Percentiles rank a stretch among this genome's conserved stretches.
Conservation (phyloP, 2,113 vertebrate species). For the Thinocorus orbignyianus region DNA sequence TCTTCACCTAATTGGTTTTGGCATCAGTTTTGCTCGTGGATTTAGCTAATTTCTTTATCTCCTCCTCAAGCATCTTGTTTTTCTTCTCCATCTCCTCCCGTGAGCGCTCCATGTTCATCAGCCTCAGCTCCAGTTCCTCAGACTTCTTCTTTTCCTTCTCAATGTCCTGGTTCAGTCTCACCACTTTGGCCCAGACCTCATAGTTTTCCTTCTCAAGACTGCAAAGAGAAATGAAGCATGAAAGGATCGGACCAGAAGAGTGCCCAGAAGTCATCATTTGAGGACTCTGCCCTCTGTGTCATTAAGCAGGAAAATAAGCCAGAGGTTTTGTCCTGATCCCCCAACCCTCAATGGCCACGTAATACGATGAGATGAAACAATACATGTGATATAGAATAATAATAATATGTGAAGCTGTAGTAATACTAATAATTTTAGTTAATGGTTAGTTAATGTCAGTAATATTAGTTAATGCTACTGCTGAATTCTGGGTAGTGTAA, state of each 20-base stretch:
- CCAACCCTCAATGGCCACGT: not conserved
- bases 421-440: not conserved
- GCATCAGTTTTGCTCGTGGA: not conserved
- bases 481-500: not conserved
- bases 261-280: not conserved
- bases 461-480: not conserved
- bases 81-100: constrained; percentile 79
- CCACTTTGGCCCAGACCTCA: constrained; percentile 82
- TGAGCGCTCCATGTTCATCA: constrained; percentile 71
- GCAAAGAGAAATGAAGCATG: not conserved
- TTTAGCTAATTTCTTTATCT: constrained; percentile 78
- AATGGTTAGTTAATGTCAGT: not conserved
- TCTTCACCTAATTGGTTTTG: constrained; percentile 9
- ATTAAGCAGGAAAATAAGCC: not conserved
- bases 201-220: constrained; percentile 88
- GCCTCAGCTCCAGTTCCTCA: constrained; percentile 77
- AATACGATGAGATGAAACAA: not conserved
- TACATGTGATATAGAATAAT: fast-evolving
- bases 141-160: constrained; percentile 78
- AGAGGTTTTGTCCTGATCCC: not conserved
- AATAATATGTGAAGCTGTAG: not conserved
- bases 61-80: constrained; percentile 78
- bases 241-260: not conserved
- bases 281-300: not conserved
- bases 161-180: constrained; percentile 81